phyloP scores from a whole-genome alignment of 1,140 invertebrate species.

The Brachionus plicatilis region DNA sequence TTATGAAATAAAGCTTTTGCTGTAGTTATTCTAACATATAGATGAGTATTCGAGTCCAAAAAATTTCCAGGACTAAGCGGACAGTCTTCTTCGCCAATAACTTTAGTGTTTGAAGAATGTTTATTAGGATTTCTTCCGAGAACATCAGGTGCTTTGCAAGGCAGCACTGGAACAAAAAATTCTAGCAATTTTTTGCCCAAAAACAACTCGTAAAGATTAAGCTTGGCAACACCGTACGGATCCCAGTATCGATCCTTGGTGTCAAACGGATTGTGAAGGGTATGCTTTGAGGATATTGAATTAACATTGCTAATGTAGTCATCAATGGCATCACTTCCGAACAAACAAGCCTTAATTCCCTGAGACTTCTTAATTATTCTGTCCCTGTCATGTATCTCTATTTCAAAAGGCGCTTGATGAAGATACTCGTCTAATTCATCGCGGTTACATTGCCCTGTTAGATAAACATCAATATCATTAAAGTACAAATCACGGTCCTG shows the following conservation, averaged over 20 bases:
- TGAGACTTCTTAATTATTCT: background rate
- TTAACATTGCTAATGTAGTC: conserved; percentile 54
- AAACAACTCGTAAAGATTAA: conserved; percentile 52
- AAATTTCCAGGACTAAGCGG: background rate
- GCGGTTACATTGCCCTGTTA: conserved; percentile 47
- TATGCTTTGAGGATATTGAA: conserved; percentile 48
- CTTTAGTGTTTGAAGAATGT: conserved; percentile 16
- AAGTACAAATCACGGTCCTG: conserved; percentile 50
- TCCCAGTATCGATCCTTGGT: conserved; percentile 52
- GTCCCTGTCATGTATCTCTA: conserved; percentile 55
- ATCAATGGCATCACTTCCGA: conserved; percentile 55
- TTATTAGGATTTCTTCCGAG: background rate
- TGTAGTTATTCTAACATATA: conserved; percentile 16
- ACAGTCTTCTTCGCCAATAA: conserved; percentile 3
- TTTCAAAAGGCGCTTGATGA: conserved; percentile 48
- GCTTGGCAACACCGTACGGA: conserved; percentile 50
- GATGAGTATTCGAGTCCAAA: conserved; percentile 18
- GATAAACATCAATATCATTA: conserved; percentile 52
- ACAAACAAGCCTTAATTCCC: conserved; percentile 47
- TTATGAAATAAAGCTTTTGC: conserved; percentile 30
- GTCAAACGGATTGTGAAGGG: conserved; percentile 51
- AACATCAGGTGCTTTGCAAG: conserved; percentile 49
- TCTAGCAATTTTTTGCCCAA: conserved; percentile 50
- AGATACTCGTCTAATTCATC: conserved; percentile 50
- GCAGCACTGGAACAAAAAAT: conserved; percentile 50